Conservation (phyloP, 2,113 vertebrate genomes). For the Thermophis baileyi region DNA sequence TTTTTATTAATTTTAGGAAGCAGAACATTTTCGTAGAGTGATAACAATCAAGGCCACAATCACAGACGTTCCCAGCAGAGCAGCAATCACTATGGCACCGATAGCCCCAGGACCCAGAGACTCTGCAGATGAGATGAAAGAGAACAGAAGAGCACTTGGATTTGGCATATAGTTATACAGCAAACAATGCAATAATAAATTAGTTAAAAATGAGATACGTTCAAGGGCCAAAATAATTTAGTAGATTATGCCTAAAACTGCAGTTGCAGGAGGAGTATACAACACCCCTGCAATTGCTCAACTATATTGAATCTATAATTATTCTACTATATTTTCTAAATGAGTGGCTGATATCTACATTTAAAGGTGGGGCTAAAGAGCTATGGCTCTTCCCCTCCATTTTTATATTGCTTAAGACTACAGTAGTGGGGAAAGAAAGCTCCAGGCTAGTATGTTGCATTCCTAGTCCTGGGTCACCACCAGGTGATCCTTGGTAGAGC, state of each 20-base stretch:
- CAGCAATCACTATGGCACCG: conserved; percentile 93
- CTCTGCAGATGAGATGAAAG: conserved; percentile 64
- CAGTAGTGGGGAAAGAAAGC: not conserved
- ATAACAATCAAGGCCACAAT: conserved; percentile 90
- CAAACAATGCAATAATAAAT: not conserved
- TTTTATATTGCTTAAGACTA: not conserved
- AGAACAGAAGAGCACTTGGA: not conserved
- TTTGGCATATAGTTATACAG: not conserved
- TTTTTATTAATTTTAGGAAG: conserved; percentile 80
- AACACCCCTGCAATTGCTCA: not conserved
- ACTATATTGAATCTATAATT: not conserved
- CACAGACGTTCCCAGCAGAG: conserved; percentile 90
- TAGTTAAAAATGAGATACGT: not conserved
- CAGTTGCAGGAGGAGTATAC: not conserved
- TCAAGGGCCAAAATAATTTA: not conserved
- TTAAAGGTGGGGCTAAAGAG: not conserved
- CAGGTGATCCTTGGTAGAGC: not conserved
- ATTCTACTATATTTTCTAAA: not conserved
- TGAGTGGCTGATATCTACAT: not conserved
- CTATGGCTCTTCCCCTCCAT: not conserved
- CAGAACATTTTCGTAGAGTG: conserved; percentile 88
- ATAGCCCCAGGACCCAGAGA: conserved; percentile 89
- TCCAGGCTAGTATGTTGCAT: not conserved
- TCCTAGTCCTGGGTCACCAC: not conserved
- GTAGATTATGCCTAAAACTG: not conserved